Conservation (phyloP, 2,797 vertebrate genomes). For the Anguilla anguilla region DNA sequence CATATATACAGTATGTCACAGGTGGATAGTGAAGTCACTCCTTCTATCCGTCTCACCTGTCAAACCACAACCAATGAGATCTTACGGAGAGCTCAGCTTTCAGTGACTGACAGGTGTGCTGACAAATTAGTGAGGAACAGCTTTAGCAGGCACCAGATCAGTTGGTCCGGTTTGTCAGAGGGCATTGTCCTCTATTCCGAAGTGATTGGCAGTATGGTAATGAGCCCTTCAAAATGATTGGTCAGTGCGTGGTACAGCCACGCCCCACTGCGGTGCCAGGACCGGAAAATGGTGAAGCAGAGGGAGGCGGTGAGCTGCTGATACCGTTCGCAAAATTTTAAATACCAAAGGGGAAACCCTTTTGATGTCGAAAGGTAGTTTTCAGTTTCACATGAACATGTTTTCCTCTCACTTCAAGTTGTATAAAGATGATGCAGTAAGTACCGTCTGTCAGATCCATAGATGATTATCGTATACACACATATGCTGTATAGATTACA, state of each 20-base stretch:
- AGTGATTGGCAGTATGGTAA: slow-evolving; percentile 10
- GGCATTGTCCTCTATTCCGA: neutral
- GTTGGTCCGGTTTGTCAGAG: neutral
- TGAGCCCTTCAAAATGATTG: slow-evolving; percentile 3
- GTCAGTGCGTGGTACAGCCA: neutral
- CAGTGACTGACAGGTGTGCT: neutral
- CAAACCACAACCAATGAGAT: neutral
- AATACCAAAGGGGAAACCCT: neutral
- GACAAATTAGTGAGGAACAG: neutral
- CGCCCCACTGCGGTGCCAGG: neutral
- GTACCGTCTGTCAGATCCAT: neutral
- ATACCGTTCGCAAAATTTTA: neutral
- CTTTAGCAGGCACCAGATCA: neutral
- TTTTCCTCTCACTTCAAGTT: neutral
- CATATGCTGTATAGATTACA: neutral
- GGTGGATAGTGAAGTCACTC: neutral
- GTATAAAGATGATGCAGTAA: neutral
- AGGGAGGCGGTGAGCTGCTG: neutral
- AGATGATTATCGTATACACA: neutral
- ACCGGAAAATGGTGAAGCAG: neutral
- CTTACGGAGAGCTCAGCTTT: neutral
- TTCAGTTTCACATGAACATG: neutral
- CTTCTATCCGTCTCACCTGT: neutral
- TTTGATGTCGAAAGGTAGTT: neutral
- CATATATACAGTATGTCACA: neutral